Base-by-base conservation (phyloP, 2,888 invertebrate species). In the Ormyrus nitidulus region DNA sequence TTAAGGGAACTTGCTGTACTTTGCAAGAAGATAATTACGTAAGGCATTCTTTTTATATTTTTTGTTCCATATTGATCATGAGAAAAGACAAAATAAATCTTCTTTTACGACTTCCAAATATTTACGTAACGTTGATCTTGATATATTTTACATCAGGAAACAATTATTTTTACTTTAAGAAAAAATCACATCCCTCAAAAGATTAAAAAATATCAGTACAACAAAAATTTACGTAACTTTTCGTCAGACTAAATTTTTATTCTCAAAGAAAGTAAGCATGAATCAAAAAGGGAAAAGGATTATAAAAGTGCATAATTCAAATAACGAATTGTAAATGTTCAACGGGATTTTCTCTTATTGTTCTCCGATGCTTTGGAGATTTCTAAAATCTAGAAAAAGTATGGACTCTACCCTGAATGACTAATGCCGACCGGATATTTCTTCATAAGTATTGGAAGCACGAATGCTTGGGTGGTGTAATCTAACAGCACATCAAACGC, bases 21-120 rank as follows among this genome's bases (percentile, higher is more conserved):
- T 72, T 51, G 5, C 34, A 4, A 3, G 34, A 34, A 59, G 8
- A 11, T 58, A 9, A 13, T 79, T 79, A 75, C 44, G 65, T 74
- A 79, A 79, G 61, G 9, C 9, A 54, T 74, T 46, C 58, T 11
- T 13, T 58, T 58, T 56, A 56, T 66, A 58, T 70, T 75, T 74
- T 79, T 70, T 74, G 48, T 70, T 51, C 73, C 65, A 69, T 70
- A 11, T 70, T 64, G 53, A 53, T 74, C 19, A 70, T 65, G 64
- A 70, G 73, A 74, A 51, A 79, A 70, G 54, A 65, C 56, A 44
- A 58, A 65, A 71, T 62, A 62, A 68, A 58, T 44, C 69, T 70
- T 64, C 71, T 65, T 74, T 61, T 53, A 59, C 53, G 3, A 61
- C 58, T 65, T 72, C 72, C 66, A 53, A 78, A 71, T 54, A 7